phyloP scores from a whole-genome alignment of 2,797 vertebrate genomes.

The Tragelaphus oryx region DNA sequence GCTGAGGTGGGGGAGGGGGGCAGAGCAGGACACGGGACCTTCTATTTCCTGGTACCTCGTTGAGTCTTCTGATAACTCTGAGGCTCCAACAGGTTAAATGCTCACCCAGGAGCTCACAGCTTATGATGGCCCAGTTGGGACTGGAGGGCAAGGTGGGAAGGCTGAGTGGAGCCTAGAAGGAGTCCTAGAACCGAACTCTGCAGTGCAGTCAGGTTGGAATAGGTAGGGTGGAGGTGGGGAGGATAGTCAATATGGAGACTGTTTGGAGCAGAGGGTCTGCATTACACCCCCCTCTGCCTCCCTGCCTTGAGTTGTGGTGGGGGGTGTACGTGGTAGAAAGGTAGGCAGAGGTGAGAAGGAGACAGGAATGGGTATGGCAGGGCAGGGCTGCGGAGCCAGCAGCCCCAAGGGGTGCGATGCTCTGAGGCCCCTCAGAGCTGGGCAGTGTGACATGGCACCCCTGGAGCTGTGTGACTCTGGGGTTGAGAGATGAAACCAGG shows the following conservation, averaged over 20 bases:
- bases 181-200: background rate
- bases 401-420: background rate
- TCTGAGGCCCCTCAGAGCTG: background rate
- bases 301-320: background rate
- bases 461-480: background rate
- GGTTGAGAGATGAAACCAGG: background rate
- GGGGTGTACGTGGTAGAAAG: background rate
- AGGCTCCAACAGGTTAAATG: background rate
- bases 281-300: background rate
- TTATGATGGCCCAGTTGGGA: background rate
- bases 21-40: background rate
- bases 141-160: background rate
- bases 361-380: background rate
- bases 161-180: background rate
- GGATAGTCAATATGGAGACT: background rate
- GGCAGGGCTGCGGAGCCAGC: background rate
- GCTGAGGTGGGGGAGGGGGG: accelerated
- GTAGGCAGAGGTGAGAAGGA: background rate
- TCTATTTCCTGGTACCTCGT: background rate
- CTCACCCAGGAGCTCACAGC: background rate
- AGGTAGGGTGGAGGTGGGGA: background rate
- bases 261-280: background rate
- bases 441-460: background rate
- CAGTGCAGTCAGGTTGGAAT: background rate
- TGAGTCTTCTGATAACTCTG: background rate